These are phyloP conservation scores for Harpagoxenus sublaevis DNA, from an alignment of 2,888 invertebrate genomes.

Conservation along the genomic window DNA sequence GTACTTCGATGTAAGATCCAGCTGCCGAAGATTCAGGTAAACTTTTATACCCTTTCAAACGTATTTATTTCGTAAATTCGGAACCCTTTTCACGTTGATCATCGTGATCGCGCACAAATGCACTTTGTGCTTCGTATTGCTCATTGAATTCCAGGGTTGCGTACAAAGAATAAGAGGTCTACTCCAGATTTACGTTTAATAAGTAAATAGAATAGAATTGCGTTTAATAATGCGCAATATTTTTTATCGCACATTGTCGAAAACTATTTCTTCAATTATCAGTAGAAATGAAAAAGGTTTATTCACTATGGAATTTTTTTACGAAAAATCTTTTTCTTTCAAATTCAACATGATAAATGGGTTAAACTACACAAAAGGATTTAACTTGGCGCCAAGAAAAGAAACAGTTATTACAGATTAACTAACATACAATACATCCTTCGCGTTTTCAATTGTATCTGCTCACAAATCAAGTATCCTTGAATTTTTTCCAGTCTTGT, in stretches of 20 bases:
- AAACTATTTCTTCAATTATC: not conserved
- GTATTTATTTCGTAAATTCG: conserved; percentile 69
- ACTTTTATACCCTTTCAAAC: conserved; percentile 29
- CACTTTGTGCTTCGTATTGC: conserved; percentile 20
- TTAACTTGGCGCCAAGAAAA: conserved; percentile 45
- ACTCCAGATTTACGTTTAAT: conserved; percentile 19
- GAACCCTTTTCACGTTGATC: conserved; percentile 67
- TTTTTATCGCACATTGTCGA: not conserved
- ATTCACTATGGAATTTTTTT: not conserved
- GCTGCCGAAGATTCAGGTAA: conserved; percentile 63
- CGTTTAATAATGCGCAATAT: not conserved
- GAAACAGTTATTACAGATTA: not conserved
- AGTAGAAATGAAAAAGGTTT: not conserved
- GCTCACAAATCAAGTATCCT: conserved; percentile 8
- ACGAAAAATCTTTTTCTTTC: not conserved
- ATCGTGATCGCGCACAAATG: conserved; percentile 41
- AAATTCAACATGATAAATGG: not conserved
- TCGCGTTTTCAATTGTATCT: not conserved
- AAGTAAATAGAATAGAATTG: conserved; percentile 6
- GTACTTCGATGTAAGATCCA: conserved; percentile 42
- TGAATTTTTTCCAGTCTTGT: conserved; percentile 15
- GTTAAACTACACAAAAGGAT: conserved; percentile 33
- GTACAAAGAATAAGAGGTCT: conserved; percentile 16
- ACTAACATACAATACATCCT: not conserved
- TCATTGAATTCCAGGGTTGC: conserved; percentile 11